Conservation (phyloP, 2,797 vertebrate genomes). For the Pygocentrus nattereri region DNA sequence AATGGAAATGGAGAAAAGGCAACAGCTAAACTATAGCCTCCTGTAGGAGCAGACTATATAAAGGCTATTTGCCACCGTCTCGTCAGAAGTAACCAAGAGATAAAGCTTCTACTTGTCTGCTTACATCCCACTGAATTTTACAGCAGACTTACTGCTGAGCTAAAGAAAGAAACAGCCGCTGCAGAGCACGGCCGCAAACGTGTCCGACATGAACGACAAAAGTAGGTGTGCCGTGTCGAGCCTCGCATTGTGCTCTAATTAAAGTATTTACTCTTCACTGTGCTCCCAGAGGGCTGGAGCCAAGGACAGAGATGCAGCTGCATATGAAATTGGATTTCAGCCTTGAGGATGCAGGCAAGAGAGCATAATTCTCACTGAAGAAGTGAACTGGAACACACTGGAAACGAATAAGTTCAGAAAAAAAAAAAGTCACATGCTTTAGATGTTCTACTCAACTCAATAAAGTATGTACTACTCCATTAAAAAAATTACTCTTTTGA, state of each 20-base stretch:
- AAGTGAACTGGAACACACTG: background rate
- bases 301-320: conserved; percentile 35
- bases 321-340: conserved; percentile 41
- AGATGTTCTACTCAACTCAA: background rate
- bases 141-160: background rate
- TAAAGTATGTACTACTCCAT: no score
- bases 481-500: background rate
- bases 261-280: conserved; percentile 38
- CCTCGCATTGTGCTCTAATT: conserved; percentile 23
- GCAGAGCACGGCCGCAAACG: conserved; percentile 7
- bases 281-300: conserved; percentile 38
- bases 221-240: conserved; percentile 7
- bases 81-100: background rate
- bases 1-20: background rate
- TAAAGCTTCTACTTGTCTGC: background rate
- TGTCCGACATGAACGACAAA: background rate
- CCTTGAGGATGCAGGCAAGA: conserved; percentile 7
- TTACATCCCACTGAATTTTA: background rate
- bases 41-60: background rate
- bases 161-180: background rate
- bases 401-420: background rate
- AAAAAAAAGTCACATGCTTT: no score
- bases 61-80: background rate
- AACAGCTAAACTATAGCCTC: background rate
- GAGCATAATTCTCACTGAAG: background rate